Conservation (phyloP, 23 tunicate species). For the Oikopleura dioica region DNA sequence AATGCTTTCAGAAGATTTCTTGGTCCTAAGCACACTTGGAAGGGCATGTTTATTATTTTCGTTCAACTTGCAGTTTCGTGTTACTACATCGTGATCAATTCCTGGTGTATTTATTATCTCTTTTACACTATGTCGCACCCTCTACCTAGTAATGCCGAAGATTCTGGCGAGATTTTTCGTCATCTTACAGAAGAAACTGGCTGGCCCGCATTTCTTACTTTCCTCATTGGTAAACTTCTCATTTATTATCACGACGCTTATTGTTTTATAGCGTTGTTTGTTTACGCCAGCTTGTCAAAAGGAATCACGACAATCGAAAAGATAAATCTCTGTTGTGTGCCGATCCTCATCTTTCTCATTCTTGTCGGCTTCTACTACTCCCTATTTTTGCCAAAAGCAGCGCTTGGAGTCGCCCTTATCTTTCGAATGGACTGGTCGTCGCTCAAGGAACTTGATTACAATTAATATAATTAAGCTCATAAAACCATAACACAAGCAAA, state of each 20-base stretch:
- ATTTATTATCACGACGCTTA: no score
- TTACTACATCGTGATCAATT: background rate
- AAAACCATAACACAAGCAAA: background rate
- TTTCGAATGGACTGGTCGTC: slow-evolving; percentile 56
- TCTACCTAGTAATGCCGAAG: slow-evolving; percentile 17
- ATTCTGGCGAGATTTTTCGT: slow-evolving; percentile 20
- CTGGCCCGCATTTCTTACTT: slow-evolving; percentile 29
- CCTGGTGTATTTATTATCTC: slow-evolving; percentile 33
- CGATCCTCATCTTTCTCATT: slow-evolving; percentile 32
- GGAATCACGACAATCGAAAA: background rate
- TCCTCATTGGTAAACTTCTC: no score
- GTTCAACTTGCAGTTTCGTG: slow-evolving; percentile 42
- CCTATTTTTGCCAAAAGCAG: slow-evolving; percentile 31
- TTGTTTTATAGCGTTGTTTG: background rate
- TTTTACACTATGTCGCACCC: slow-evolving; percentile 43
- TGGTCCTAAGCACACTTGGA: slow-evolving; percentile 51
- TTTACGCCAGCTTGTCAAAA: background rate
- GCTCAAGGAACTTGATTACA: background rate
- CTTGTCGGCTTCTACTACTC: slow-evolving; percentile 35
- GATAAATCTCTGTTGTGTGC: slow-evolving; percentile 19
- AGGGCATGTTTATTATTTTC: slow-evolving; percentile 62
- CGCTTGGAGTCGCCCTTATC: slow-evolving; percentile 36
- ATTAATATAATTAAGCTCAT: background rate
- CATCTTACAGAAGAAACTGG: slow-evolving; percentile 20
- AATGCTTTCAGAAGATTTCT: slow-evolving; percentile 34